Percentiles rank a stretch among this genome's conserved stretches.
These are phyloP conservation scores for Poeciliopsis retropinna DNA, from an alignment of 2,113 vertebrate genomes.

Conservation along the genomic window DNA sequence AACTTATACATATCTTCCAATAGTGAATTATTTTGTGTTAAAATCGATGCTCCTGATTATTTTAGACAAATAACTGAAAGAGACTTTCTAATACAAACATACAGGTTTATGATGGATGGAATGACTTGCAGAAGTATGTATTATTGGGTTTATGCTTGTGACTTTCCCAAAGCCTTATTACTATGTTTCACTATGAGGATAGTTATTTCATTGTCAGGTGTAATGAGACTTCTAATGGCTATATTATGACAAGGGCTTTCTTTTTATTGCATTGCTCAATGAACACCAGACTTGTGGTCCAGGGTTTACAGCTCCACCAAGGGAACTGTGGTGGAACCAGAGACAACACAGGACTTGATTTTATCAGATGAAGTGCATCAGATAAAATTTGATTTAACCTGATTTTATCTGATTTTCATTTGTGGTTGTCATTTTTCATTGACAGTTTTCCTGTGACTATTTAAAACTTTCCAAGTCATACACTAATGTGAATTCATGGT, in stretches of 20 bases:
- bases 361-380: no score
- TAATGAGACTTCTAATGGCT: background rate
- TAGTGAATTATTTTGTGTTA: background rate
- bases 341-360: no score
- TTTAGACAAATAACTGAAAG: background rate
- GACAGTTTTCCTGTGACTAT: no score
- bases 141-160: background rate
- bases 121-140: background rate
- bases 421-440: no score
- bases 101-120: background rate
- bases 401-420: no score
- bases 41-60: background rate
- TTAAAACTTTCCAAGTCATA: no score
- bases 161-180: background rate
- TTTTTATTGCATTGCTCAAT: background rate
- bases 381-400: no score
- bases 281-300: background rate
- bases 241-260: background rate
- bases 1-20: background rate
- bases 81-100: background rate
- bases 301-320: no score
- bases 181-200: background rate
- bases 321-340: no score
- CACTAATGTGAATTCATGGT: background rate
- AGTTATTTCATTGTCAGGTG: background rate